Evolutionary conservation across 2,888 invertebrate species (phyloP).

Genomic region (Drosophila buzzatii): DNA sequence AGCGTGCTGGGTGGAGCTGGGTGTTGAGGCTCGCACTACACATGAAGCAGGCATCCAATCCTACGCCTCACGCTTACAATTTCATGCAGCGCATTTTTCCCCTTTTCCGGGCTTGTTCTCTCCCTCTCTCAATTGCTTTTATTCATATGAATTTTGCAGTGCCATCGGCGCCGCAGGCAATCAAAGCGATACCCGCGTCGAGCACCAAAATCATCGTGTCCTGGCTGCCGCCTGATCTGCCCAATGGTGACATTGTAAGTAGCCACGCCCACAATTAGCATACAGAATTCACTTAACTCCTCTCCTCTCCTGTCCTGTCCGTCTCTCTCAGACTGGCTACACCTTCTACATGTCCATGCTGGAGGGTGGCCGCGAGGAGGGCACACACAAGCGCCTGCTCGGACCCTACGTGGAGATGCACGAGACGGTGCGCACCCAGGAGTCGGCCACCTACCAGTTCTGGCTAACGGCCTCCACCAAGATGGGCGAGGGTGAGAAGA

Average conservation of each 20-base stretch:
- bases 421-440: slow-evolving; percentile 90
- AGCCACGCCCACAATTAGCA: slow-evolving; percentile 16
- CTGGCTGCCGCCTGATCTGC: slow-evolving; percentile 94
- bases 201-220: slow-evolving; percentile 94
- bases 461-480: slow-evolving; percentile 92
- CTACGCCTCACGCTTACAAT: slow-evolving; percentile 61
- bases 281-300: slow-evolving; percentile 16
- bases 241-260: slow-evolving; percentile 92
- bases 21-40: background rate
- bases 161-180: slow-evolving; percentile 94
- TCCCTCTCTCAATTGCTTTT: slow-evolving; percentile 39
- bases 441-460: slow-evolving; percentile 90
- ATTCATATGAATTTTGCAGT: slow-evolving; percentile 86
- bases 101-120: slow-evolving; percentile 10
- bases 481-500: slow-evolving; percentile 93
- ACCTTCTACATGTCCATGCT: slow-evolving; percentile 93
- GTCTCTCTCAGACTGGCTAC: slow-evolving; percentile 87
- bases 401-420: slow-evolving; percentile 90
- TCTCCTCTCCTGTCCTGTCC: too few relatives aligned
- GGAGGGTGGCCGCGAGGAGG: slow-evolving; percentile 92
- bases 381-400: slow-evolving; percentile 91
- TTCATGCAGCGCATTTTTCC: slow-evolving; percentile 49
- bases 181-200: slow-evolving; percentile 95
- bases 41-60: background rate
- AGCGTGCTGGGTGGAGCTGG: slow-evolving; percentile 45